A percentile compares a stretch with the other conserved stretches of the same genome.
phyloP scores from a whole-genome alignment of 1,140 invertebrate species.

The Conus betulinus region DNA sequence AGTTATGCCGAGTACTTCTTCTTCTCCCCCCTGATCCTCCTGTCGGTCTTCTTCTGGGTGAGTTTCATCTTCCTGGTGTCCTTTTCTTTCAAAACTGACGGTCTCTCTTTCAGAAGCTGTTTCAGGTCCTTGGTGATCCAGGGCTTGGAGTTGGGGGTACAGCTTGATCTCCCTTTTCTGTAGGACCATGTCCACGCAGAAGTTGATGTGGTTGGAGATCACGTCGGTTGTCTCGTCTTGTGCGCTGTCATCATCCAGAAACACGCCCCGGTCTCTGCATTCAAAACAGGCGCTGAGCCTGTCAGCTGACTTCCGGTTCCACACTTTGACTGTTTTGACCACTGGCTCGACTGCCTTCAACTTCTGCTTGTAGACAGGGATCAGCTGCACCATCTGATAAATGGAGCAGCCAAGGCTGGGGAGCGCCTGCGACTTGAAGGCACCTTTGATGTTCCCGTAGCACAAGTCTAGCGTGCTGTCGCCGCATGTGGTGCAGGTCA shows the following conservation, averaged over 20 bases:
- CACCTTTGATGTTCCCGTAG: slow-evolving; percentile 8
- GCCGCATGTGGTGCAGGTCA: not conserved
- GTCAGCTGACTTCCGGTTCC: not conserved
- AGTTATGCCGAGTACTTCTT: not conserved
- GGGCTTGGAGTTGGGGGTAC: not conserved
- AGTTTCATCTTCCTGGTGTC: not conserved
- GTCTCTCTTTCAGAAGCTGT: not conserved
- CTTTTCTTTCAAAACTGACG: not conserved
- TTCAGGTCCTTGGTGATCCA: not conserved
- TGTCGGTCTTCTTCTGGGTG: not conserved
- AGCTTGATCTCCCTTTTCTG: not conserved
- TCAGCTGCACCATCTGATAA: slow-evolving; percentile 1
- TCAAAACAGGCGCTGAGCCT: slow-evolving; percentile 18
- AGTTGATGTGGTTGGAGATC: slow-evolving; percentile 2
- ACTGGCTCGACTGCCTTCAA: slow-evolving; percentile 5
- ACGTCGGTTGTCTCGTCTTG: not conserved
- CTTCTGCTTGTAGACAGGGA: not conserved
- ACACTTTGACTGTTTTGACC: not conserved
- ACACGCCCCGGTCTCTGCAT: slow-evolving; percentile 1
- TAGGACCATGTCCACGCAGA: not conserved
- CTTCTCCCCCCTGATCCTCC: not conserved
- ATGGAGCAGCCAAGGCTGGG: not conserved
- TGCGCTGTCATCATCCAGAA: not conserved
- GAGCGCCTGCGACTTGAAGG: not conserved
- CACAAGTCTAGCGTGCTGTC: slow-evolving; percentile 8